Percentiles rank a stretch among this genome's conserved stretches.
Conservation (phyloP, 2,888 invertebrate genomes). For the Ceramica pisi region DNA sequence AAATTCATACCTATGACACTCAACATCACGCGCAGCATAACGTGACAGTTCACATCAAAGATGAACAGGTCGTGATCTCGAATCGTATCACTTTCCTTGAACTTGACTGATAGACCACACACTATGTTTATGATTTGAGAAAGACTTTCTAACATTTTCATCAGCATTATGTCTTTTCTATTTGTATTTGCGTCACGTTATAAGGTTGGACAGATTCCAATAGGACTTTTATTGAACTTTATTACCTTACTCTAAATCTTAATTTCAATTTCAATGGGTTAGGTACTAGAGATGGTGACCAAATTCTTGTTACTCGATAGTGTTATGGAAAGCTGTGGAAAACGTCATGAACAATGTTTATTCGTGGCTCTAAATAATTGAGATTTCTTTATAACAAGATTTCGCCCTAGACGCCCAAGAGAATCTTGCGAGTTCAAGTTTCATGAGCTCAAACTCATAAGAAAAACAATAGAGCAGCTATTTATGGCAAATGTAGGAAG, state of each 20-base stretch:
- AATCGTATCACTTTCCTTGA: conserved; percentile 42
- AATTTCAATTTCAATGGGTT: conserved; percentile 1
- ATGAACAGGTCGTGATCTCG: conserved; percentile 32
- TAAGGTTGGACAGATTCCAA: neutral
- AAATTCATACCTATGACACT: conserved; percentile 4
- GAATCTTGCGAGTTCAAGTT: neutral
- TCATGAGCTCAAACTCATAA: neutral
- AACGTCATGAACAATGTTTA: no score
- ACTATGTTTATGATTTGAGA: conserved; percentile 5
- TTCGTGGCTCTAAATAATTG: neutral
- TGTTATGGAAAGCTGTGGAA: neutral
- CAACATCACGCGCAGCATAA: conserved; percentile 24
- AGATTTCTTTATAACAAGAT: neutral
- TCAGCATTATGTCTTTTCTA: neutral
- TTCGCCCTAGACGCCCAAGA: neutral
- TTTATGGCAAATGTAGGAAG: neutral
- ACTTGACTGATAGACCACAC: conserved; percentile 25
- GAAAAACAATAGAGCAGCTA: neutral
- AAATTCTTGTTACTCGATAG: neutral
- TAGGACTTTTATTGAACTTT: conserved; percentile 20
- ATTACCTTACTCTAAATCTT: neutral
- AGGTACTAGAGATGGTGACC: neutral
- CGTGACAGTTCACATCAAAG: conserved; percentile 37
- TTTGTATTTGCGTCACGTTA: neutral
- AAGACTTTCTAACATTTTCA: conserved; percentile 33